Evolutionary conservation across 2,113 vertebrate species (phyloP), one percentile per base, ranked within the genome.

Genomic region (Malaclemys terrapin): DNA sequence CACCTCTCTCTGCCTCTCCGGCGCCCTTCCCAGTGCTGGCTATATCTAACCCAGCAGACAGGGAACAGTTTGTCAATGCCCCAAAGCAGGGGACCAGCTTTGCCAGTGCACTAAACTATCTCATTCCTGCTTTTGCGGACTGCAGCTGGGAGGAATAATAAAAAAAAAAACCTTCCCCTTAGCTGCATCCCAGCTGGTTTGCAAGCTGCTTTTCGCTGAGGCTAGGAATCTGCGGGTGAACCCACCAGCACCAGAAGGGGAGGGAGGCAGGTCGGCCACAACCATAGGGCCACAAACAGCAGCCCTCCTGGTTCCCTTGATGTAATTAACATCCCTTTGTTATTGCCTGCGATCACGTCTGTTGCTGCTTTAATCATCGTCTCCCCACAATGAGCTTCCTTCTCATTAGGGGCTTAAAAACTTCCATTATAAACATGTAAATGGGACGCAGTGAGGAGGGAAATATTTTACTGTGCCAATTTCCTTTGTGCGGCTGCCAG

Each of bases 361-460:
- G 93, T 88, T 97, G 93, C 96, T 91, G 95, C 97, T 96, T 98
- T 98, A 98, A 98, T 98, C 97, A 96, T 94, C 96, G 53, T 95
- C 97, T 94, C 90, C 91, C 98, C 93, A 97, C 98, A 96, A 98
- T 96, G 97, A 97, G 95, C 98, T 97, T 98, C 98, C 97, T 98
- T 96, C 97, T 98, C 98, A 97, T 98, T 98, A 98, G 97, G 94
- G 97, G 94, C 97, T 98, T 98, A 96, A 98, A 98, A 98, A 94
- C 96, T 96, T 97, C 98, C 97, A 97, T 98, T 98, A 98, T 97
- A 95, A 98, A 98, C 97, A 98, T 97, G 98, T 97, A 98, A 98
- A 98, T 98, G 98, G 98, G 97, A 98, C 96, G 93, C 98, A 98
- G 92, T 6, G 89, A 98, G 97, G 95, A 98, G 97, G 97, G 97